These are phyloP conservation scores for Paedocypris sp. DNA, from an alignment of 2,113 vertebrate genomes.

Conservation along the genomic window DNA sequence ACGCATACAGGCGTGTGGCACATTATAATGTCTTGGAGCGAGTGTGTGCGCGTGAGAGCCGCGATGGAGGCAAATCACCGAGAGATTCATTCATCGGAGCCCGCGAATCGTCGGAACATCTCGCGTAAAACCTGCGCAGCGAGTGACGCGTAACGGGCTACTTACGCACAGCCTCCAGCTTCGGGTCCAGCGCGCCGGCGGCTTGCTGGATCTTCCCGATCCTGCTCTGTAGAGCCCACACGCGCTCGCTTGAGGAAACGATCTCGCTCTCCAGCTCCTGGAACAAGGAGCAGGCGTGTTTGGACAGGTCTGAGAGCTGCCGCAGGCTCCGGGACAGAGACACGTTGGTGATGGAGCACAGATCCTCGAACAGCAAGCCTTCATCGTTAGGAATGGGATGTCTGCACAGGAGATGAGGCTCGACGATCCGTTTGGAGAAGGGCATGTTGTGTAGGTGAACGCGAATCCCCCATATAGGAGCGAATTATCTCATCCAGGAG, in stretches of 20 bases:
- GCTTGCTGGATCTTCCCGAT: constrained; percentile 82
- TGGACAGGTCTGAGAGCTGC: constrained; percentile 92
- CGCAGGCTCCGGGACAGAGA: constrained; percentile 86
- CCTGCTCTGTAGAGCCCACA: constrained; percentile 84
- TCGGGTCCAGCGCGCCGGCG: constrained; percentile 80
- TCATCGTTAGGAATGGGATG: constrained; percentile 69
- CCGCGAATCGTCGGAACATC: neutral
- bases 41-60: constrained; percentile 52
- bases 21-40: constrained; percentile 41
- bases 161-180: constrained; percentile 98
- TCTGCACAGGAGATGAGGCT: constrained; percentile 88
- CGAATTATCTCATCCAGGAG: constrained; percentile 47
- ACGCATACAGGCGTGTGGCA: constrained; percentile 47
- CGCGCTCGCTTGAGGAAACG: constrained; percentile 77
- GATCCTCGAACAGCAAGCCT: constrained; percentile 71
- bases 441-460: constrained; percentile 68
- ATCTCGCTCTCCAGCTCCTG: constrained; percentile 93
- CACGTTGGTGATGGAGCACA: constrained; percentile 84
- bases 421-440: constrained; percentile 88
- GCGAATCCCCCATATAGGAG: constrained; percentile 51
- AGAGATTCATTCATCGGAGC: neutral
- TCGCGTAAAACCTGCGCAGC: neutral
- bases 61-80: constrained; percentile 4
- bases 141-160: constrained; percentile 44
- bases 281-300: constrained; percentile 91